Base-by-base conservation (phyloP, 2,113 vertebrate species). In the Phocoena sinus region DNA sequence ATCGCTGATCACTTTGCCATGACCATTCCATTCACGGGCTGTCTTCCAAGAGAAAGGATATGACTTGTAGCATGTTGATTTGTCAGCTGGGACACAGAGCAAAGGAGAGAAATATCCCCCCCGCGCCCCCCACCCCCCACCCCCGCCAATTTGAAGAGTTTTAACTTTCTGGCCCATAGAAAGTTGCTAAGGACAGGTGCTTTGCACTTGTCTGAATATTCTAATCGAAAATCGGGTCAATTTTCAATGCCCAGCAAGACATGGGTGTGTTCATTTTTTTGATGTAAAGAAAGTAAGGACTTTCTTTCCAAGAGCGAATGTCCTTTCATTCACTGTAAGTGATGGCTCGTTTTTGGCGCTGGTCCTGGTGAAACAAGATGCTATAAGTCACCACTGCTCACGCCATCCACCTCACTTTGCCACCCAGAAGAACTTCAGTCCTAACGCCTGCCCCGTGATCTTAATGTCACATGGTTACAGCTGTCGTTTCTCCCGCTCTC, bases 401-500 rank as follows among this genome's bases (percentile, higher is more conserved):
- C 77, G 79, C 88, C 89, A 25, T 50, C 67, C 50, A 56, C 80
- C 74, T 20, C 91, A 21, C 56, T 53, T 89, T 58, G 67, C 91
- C 89, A 38, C 9, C 18, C 76, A 80, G 44, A 85, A 53, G 88
- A 92, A 63, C 65, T 87, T 33, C 33, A 56, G n/a, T 88, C 80
- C 96, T 95, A 8, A 56, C 7, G 44, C 84, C 95, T 63, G 80
- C 92, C 97, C 89, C n/a, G 1, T 60, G 90, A 88, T 94, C 74
- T 33, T 50, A 5, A 44, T 92, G 68, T 86, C 88, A 67, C 86
- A 67, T 31, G 94, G 56, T 70, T 87, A 79, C 92, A 50, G 93
- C 97, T 97, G 93, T 91, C 79, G 47, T 98, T 97, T 97, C 68
- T 90, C 94, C 96, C 83, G 94, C 95, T 91, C 85, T 93, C 0